Percentiles rank a stretch among this genome's conserved stretches.
These are phyloP conservation scores for Dorcus hopei DNA, from an alignment of 2,888 invertebrate genomes.

Conservation along the genomic window DNA sequence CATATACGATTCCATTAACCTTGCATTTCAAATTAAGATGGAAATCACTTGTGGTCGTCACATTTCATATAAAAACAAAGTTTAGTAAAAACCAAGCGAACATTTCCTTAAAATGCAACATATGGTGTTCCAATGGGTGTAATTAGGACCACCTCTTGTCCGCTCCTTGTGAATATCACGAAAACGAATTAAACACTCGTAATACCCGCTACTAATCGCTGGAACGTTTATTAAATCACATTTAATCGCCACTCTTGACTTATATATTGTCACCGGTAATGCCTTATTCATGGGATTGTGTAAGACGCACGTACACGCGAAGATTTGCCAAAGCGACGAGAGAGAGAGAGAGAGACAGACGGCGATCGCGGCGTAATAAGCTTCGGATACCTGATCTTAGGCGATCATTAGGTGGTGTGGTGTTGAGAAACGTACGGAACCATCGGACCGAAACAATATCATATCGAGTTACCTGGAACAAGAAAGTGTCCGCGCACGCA, in stretches of 20 bases:
- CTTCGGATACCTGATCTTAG: constrained; percentile 5
- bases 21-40: too few relatives aligned
- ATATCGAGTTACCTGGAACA: neutral
- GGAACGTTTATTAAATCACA: neutral
- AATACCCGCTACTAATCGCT: too few relatives aligned
- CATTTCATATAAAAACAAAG: too few relatives aligned
- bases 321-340: neutral
- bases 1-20: too few relatives aligned
- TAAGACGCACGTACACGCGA: neutral
- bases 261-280: neutral
- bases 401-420: constrained; percentile 7
- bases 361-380: neutral
- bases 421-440: constrained; percentile 7
- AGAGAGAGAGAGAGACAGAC: neutral
- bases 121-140: too few relatives aligned
- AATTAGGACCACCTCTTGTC: too few relatives aligned
- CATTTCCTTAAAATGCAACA: too few relatives aligned
- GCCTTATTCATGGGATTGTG: neutral
- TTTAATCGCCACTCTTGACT: neutral
- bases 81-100: too few relatives aligned
- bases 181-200: too few relatives aligned
- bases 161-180: too few relatives aligned
- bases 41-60: too few relatives aligned
- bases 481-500: neutral
- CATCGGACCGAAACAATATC: constrained; percentile 8